These are phyloP conservation scores for Malurus leucopterus DNA, from an alignment of 2,797 vertebrate species.

Conservation along the genomic window DNA sequence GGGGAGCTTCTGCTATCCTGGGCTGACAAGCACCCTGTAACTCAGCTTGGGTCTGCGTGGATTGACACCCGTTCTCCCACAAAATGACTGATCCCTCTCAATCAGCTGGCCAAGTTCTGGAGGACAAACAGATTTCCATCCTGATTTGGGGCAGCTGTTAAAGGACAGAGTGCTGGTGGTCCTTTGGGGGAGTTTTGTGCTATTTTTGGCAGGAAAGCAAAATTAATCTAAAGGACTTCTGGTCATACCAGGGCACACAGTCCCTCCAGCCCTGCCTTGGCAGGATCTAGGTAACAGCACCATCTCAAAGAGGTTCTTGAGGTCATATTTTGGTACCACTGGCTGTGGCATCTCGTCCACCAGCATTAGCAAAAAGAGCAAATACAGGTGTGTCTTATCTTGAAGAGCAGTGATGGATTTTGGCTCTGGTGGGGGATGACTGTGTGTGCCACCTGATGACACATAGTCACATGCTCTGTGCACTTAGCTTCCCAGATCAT, in stretches of 20 bases:
- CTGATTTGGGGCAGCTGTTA: background rate
- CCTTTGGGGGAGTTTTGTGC: background rate
- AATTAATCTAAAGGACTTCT: background rate
- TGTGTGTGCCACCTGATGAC: background rate
- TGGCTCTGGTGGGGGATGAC: background rate
- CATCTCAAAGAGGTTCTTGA: background rate
- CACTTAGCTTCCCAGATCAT: background rate
- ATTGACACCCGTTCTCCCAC: background rate
- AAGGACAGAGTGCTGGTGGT: background rate
- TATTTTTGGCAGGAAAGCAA: background rate
- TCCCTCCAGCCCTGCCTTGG: background rate
- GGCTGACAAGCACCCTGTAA: background rate
- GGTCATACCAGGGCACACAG: fast-evolving
- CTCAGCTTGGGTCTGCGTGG: background rate
- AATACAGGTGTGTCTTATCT: background rate
- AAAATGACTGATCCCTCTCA: background rate
- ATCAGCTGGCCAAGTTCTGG: background rate
- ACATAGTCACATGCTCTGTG: background rate
- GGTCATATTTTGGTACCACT: background rate
- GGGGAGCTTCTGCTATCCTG: background rate
- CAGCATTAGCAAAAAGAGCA: background rate
- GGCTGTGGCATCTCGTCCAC: background rate
- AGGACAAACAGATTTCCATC: background rate
- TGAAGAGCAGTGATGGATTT: background rate
- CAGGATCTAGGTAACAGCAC: background rate